These are phyloP conservation scores for Antedon bifida DNA, from an alignment of 35 echinoderm and acorn worm species.

Conservation along the genomic window DNA sequence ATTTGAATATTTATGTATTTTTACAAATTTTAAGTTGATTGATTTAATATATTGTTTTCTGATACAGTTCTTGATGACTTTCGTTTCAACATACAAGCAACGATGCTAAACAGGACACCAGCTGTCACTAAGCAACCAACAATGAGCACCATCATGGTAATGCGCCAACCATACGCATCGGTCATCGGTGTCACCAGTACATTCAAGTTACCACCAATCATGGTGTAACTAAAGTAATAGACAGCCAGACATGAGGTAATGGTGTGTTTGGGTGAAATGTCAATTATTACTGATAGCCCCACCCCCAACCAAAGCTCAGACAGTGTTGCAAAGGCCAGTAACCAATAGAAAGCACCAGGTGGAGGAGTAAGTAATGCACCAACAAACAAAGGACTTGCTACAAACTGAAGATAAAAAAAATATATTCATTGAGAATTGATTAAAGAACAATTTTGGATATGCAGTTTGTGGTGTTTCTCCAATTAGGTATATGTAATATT, in stretches of 20 bases:
- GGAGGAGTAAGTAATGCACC: neutral
- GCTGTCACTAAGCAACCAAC: neutral
- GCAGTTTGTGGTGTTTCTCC: neutral
- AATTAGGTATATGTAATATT: neutral
- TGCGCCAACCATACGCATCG: neutral
- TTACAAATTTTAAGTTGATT: too few relatives aligned
- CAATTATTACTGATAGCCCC: constrained; percentile 10
- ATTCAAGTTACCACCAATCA: constrained; percentile 21
- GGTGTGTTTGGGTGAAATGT: neutral
- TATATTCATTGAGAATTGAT: neutral
- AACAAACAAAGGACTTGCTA: constrained; percentile 3
- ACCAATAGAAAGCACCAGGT: constrained; percentile 10
- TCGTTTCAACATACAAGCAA: neutral
- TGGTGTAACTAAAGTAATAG: constrained; percentile 23
- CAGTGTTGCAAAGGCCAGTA: neutral
- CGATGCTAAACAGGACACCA: neutral
- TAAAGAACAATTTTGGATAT: neutral
- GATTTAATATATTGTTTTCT: neutral
- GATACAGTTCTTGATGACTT: neutral
- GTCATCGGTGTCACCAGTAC: constrained; percentile 11
- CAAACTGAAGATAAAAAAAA: neutral
- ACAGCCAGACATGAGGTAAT: constrained; percentile 10
- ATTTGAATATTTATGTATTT: too few relatives aligned
- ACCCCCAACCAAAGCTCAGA: constrained; percentile 17
- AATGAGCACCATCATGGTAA: constrained; percentile 11